Evolutionary conservation across 2,888 invertebrate species (phyloP).

Genomic region (Callosobruchus maculatus): DNA sequence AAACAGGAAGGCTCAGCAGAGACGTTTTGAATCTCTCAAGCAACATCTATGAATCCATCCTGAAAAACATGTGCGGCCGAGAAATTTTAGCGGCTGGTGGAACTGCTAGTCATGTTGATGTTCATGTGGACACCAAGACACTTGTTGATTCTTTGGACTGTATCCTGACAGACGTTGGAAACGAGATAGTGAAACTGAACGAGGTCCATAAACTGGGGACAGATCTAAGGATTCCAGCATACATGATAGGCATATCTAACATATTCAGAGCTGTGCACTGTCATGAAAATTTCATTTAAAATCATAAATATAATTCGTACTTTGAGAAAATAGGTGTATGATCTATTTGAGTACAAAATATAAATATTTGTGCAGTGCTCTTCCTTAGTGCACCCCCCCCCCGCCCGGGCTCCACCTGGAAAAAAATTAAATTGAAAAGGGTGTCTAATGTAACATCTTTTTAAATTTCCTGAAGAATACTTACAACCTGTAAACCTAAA

Average conservation of each 20-base stretch:
- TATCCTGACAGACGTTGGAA: conserved; percentile 9
- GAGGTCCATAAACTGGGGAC: conserved; percentile 29
- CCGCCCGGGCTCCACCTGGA: too few relatives aligned
- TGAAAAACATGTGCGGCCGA: neutral
- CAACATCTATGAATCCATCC: neutral
- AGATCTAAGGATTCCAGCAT: conserved; percentile 40
- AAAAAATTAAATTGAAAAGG: too few relatives aligned
- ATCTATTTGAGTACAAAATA: too few relatives aligned
- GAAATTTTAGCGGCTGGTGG: neutral
- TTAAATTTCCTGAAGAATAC: too few relatives aligned
- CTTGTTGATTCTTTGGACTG: conserved; percentile 10
- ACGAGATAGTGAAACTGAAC: neutral
- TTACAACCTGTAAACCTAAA: too few relatives aligned
- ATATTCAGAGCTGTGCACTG: conserved; percentile 26
- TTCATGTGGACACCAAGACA: neutral
- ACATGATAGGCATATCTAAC: conserved; percentile 37
- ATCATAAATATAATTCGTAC: too few relatives aligned
- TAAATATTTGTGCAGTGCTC: too few relatives aligned
- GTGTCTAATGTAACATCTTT: too few relatives aligned
- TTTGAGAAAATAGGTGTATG: too few relatives aligned
- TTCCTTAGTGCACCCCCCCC: too few relatives aligned
- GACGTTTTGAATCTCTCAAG: conserved; percentile 16
- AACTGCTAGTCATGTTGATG: neutral
- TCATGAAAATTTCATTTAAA: conserved; percentile 35
- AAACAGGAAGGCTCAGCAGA: conserved; percentile 13